phyloP scores from a whole-genome alignment of 2,888 invertebrate genomes.

The Liopterus haemorrhoidalis region DNA sequence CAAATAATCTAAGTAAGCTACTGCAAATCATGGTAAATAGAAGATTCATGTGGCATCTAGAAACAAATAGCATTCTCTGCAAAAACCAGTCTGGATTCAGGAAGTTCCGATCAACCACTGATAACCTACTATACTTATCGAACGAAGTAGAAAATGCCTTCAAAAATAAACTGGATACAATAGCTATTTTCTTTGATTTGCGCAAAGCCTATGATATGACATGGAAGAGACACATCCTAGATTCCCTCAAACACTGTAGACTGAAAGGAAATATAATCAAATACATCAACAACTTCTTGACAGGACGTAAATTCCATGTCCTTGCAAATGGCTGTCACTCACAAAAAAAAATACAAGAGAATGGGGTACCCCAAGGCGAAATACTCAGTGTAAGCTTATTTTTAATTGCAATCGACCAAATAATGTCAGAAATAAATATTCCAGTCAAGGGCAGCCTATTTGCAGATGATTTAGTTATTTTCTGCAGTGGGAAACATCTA shows the following conservation, averaged over 20 bases:
- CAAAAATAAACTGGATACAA: background rate
- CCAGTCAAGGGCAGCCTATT: conserved; percentile 15
- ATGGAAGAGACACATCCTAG: conserved; percentile 2
- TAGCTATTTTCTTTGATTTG: conserved; percentile 11
- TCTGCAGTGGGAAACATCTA: conserved; percentile 15
- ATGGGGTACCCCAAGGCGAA: conserved; percentile 25
- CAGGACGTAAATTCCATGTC: background rate
- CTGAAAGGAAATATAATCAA: background rate
- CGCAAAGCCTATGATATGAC: conserved; percentile 11
- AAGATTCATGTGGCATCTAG: conserved; percentile 3
- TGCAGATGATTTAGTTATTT: conserved; percentile 24
- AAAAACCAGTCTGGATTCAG: background rate
- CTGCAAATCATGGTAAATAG: conserved; percentile 11
- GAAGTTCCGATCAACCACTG: background rate
- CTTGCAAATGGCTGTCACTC: background rate
- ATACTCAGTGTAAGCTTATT: conserved; percentile 24
- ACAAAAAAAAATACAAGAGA: conserved; percentile 6
- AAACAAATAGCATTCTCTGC: background rate
- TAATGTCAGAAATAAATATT: background rate
- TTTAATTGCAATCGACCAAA: conserved; percentile 23
- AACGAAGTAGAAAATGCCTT: conserved; percentile 1
- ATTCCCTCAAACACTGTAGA: background rate
- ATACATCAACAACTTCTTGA: conserved; percentile 5
- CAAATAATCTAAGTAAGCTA: conserved; percentile 2
- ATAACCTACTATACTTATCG: background rate